Percentiles rank a stretch among this genome's conserved stretches.
Evolutionary conservation across 2,113 vertebrate genomes (phyloP).

Genomic region (Trogon surrucura): DNA sequence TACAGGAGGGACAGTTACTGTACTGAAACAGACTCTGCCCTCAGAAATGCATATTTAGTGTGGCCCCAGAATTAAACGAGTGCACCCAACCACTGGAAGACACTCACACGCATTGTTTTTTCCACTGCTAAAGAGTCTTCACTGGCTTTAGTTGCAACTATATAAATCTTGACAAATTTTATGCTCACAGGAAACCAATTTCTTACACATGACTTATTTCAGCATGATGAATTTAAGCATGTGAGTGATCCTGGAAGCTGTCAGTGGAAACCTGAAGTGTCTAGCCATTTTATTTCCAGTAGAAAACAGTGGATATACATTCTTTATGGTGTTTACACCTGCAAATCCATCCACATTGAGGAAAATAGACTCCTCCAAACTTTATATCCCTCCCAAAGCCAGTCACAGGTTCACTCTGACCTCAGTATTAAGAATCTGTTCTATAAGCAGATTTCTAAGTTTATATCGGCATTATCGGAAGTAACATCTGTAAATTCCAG

Average conservation of each 20-base stretch:
- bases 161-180: not conserved
- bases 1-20: not conserved
- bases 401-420: not conserved
- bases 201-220: not conserved
- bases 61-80: not conserved
- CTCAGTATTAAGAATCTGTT: not conserved
- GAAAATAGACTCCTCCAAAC: conserved; percentile 11
- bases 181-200: not conserved
- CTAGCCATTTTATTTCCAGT: not conserved
- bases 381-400: conserved; percentile 30
- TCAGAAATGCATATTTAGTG: not conserved
- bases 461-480: conserved; percentile 27
- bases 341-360: conserved; percentile 6
- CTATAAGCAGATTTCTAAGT: not conserved
- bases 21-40: not conserved
- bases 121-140: not conserved
- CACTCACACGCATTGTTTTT: not conserved
- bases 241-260: not conserved
- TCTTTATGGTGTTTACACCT: not conserved
- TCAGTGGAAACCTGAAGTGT: not conserved
- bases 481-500: conserved; percentile 29
- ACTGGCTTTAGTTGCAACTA: not conserved
- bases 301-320: not conserved
- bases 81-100: not conserved
- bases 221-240: not conserved